Base-by-base conservation (phyloP, 2,113 vertebrate species). In the Panthera tigris region DNA sequence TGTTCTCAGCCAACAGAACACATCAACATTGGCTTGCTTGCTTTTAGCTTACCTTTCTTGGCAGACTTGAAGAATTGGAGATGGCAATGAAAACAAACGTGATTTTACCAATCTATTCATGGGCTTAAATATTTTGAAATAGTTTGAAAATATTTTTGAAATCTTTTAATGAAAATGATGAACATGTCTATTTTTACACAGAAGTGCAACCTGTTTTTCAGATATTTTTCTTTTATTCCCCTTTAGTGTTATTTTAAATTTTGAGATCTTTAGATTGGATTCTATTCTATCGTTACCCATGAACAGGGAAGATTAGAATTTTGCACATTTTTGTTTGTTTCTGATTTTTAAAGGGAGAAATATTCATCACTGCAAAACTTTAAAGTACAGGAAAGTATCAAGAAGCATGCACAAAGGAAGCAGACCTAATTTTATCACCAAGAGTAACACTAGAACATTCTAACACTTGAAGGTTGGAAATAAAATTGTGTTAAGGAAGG, bases 211-310 rank as follows among this genome's bases (percentile, higher is more conserved):
- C 25, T 61, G 23, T 12, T 88, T 96, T 92, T 66, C 25, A 81
- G n/a, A 36, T 65, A 68, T 11, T 88, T 89, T 87, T 68, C 4
- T 83, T 93, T 86, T n/a, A 66, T 91, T 89, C 19, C 12, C 84
- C 55, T 85, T 63, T 87, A 91, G 27, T 48, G 16, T 85, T 86
- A 78, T 68, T 90, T 90, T 73, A 66, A 95, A 85, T 85, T 93
- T 82, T 93, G 95, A 94, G n/a, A 73, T 93, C 36, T 93, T 97
- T 89, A 94, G 25, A 79, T 39, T 87, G 27, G 36, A 80, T 94
- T 94, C n/a, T 90, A 63, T 78, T 81, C 57, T 69, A 50, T 78
- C 3, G 1, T 95, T 92, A 96, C 27, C 23, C 36, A 78, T 48
- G 15, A 87, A 93, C 0, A 83, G 27, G 23, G 50, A 8, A 95